Percentiles rank a stretch among this genome's conserved stretches.
Conservation (phyloP, 1,140 invertebrate species). For the Mizuhopecten yessoensis region DNA sequence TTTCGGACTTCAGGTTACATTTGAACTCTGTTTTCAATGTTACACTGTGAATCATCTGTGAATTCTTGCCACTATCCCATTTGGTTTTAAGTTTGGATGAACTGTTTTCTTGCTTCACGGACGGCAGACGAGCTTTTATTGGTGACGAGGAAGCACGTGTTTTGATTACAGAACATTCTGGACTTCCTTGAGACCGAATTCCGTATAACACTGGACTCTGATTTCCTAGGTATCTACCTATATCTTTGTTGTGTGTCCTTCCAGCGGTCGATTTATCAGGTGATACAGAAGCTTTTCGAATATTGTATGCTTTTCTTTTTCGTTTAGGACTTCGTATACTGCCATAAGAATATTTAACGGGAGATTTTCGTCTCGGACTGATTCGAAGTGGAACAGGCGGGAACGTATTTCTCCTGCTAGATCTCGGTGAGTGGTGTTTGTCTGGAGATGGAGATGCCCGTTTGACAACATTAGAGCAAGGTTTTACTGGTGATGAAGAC, state of each 20-base stretch:
- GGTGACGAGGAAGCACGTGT: neutral
- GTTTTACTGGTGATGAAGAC: neutral
- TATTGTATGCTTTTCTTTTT: neutral
- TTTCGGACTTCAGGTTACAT: neutral
- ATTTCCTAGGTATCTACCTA: neutral
- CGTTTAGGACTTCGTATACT: neutral
- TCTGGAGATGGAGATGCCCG: neutral
- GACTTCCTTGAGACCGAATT: too few relatives aligned
- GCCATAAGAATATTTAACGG: constrained; percentile 24
- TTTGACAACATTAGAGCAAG: neutral
- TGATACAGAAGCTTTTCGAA: neutral
- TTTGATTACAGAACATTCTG: neutral
- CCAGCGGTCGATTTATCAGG: neutral
- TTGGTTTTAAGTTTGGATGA: neutral
- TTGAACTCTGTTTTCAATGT: neutral
- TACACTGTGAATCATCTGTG: too few relatives aligned
- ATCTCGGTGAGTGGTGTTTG: neutral
- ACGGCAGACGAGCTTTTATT: neutral
- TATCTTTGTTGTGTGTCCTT: neutral
- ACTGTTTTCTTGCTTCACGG: neutral
- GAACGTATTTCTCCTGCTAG: neutral
- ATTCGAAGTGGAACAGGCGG: neutral
- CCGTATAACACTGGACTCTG: too few relatives aligned
- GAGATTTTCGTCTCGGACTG: constrained; percentile 31
- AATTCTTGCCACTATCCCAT: neutral